These are phyloP conservation scores for Dione juno DNA, from an alignment of 2,888 invertebrate genomes.

Conservation along the genomic window DNA sequence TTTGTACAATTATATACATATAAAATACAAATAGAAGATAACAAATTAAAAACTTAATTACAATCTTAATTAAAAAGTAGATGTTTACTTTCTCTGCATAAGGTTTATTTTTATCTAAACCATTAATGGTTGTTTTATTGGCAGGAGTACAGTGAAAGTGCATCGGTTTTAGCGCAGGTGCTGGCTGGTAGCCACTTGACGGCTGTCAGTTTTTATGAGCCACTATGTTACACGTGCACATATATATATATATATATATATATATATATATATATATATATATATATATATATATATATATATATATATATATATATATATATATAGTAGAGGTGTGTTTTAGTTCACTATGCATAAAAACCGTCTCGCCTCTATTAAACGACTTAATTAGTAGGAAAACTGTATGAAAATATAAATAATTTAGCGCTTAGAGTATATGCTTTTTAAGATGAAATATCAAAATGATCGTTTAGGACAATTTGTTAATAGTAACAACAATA, in stretches of 20 bases:
- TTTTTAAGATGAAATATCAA: too few relatives aligned
- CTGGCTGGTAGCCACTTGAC: constrained; percentile 24
- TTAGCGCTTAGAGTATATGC: too few relatives aligned
- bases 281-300: too few relatives aligned
- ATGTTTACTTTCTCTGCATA: constrained; percentile 34
- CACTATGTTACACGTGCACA: constrained; percentile 23
- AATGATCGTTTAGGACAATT: too few relatives aligned
- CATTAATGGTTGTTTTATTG: constrained; percentile 37
- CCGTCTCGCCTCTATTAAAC: neutral
- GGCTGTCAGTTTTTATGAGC: constrained; percentile 32
- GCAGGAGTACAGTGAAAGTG: constrained; percentile 39
- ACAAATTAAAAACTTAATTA: constrained; percentile 15
- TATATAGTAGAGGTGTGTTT: constrained; percentile 7
- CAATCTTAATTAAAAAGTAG: constrained; percentile 32
- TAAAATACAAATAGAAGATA: constrained; percentile 12
- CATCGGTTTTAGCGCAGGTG: constrained; percentile 33
- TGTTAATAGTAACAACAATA: too few relatives aligned
- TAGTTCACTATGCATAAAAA: neutral
- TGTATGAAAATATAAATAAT: too few relatives aligned
- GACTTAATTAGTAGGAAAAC: too few relatives aligned
- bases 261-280: too few relatives aligned
- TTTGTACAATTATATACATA: neutral
- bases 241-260: too few relatives aligned
- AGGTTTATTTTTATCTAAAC: constrained; percentile 32
- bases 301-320: too few relatives aligned